Conservation (phyloP, 1,140 invertebrate genomes). For the Diachasma alloeum region DNA sequence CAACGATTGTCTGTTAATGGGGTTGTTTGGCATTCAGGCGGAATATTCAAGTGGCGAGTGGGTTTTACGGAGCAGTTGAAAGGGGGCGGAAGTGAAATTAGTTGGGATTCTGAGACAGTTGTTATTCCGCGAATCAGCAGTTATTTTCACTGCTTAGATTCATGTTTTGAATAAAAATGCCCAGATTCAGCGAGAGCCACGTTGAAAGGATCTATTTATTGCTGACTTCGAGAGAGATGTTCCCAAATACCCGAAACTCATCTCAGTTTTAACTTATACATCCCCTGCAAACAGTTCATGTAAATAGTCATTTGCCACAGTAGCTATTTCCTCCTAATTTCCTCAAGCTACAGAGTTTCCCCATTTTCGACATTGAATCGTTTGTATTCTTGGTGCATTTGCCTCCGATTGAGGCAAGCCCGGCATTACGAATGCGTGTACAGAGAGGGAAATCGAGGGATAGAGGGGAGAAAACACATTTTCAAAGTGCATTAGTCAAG, state of each 20-base stretch:
- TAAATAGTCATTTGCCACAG: neutral
- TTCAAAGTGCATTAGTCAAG: neutral
- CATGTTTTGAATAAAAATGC: too few relatives aligned
- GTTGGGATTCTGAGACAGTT: too few relatives aligned
- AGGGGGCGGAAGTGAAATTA: too few relatives aligned
- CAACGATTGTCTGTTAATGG: conserved; percentile 13
- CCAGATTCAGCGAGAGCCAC: too few relatives aligned
- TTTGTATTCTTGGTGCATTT: neutral
- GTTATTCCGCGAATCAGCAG: too few relatives aligned
- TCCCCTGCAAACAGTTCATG: neutral
- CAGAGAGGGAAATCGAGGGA: neutral
- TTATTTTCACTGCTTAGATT: too few relatives aligned
- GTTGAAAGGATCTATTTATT: too few relatives aligned
- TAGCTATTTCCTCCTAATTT: neutral
- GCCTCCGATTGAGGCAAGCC: neutral
- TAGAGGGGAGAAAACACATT: neutral
- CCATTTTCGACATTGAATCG: neutral
- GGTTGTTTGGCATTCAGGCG: conserved; percentile 14
- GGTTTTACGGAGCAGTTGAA: too few relatives aligned
- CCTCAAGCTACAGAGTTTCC: neutral
- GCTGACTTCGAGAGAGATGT: neutral
- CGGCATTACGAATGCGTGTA: neutral
- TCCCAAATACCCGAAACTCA: neutral
- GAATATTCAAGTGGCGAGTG: conserved; percentile 4
- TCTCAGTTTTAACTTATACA: neutral